A percentile compares a stretch with the other conserved stretches of the same genome.
Conservation (phyloP, 2,797 vertebrate species). For the Chromis chromis region DNA sequence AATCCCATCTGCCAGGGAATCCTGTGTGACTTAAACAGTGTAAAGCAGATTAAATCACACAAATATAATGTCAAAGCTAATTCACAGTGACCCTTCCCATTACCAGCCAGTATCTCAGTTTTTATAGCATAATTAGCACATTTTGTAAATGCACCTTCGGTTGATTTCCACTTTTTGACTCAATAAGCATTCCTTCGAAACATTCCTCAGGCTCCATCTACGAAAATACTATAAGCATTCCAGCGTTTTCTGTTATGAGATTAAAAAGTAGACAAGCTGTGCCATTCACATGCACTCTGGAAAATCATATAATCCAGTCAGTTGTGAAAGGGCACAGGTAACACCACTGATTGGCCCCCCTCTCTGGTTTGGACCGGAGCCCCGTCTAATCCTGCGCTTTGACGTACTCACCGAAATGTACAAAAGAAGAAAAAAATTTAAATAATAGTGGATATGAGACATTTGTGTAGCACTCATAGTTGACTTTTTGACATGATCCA, state of each 20-base stretch:
- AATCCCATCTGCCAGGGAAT: constrained; percentile 76
- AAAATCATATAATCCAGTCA: constrained; percentile 79
- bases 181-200: constrained; percentile 70
- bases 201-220: constrained; percentile 66
- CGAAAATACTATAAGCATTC: constrained; percentile 65
- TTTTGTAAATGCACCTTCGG: constrained; percentile 75
- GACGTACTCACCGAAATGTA: constrained; percentile 73
- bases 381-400: constrained; percentile 65
- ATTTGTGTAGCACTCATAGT: constrained; percentile 82
- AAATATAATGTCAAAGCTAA: constrained; percentile 77
- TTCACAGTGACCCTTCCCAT: constrained; percentile 75
- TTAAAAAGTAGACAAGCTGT: constrained; percentile 76
- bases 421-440: constrained; percentile 60
- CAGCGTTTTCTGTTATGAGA: constrained; percentile 66
- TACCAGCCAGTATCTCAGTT: constrained; percentile 50
- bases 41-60: constrained; percentile 81
- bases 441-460: constrained; percentile 73
- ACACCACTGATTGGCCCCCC: constrained; percentile 57
- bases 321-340: constrained; percentile 76
- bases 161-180: constrained; percentile 54
- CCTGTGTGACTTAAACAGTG: constrained; percentile 75
- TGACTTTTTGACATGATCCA: constrained; percentile 77
- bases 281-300: constrained; percentile 77
- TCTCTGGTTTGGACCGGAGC: constrained; percentile 55
- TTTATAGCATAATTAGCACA: constrained; percentile 61